phyloP scores from a whole-genome alignment of 2,797 vertebrate genomes.

The Lycodopsis pacificus region DNA sequence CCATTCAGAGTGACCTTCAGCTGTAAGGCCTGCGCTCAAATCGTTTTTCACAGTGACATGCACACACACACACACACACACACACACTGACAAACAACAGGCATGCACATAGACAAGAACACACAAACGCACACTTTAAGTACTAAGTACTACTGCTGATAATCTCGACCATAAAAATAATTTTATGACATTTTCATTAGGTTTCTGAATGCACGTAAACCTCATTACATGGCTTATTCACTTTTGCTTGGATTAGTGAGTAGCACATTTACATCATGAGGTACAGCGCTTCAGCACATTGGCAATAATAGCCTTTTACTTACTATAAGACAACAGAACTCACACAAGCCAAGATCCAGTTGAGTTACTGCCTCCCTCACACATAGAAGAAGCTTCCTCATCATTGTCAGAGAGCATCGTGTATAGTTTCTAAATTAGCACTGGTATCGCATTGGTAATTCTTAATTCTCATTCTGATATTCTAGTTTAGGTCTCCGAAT shows the following conservation, averaged over 20 bases:
- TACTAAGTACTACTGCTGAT: conserved; percentile 1
- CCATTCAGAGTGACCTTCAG: conserved; percentile 75
- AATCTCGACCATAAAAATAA: conserved; percentile 1
- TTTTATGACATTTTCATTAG: conserved; percentile 29
- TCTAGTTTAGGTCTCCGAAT: neutral
- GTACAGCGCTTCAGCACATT: neutral
- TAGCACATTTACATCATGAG: conserved; percentile 28
- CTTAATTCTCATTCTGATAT: neutral
- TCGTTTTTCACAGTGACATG: conserved; percentile 29
- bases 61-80: neutral
- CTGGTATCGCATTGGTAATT: too few relatives aligned
- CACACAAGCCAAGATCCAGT: neutral
- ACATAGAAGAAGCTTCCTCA: neutral
- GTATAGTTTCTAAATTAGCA: neutral
- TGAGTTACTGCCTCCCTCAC: neutral
- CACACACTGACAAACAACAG: neutral
- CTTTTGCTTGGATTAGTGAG: conserved; percentile 13
- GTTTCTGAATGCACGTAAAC: conserved; percentile 17
- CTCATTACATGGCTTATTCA: conserved; percentile 18
- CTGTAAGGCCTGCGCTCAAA: conserved; percentile 39
- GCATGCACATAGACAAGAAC: neutral
- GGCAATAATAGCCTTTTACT: neutral
- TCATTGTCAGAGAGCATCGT: neutral
- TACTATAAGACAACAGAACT: conserved; percentile 3
- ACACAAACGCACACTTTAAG: conserved; percentile 9